Evolutionary conservation across 1,140 invertebrate genomes (phyloP), one percentile per base, ranked within the genome.

Genomic region (Hylyphantes graminicola): DNA sequence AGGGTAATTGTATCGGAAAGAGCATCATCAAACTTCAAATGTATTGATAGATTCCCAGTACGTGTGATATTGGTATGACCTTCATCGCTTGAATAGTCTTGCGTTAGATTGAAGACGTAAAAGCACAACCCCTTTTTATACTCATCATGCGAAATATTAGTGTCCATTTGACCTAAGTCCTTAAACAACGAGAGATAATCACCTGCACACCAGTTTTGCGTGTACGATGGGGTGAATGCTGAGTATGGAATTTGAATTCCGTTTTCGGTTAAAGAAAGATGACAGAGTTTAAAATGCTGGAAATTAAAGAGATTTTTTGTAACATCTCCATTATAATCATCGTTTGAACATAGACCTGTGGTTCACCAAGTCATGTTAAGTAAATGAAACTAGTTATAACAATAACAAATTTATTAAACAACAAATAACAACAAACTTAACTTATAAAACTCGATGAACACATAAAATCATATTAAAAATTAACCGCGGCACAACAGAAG

Each of bases 221-320:
- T 12, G n/a, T 11, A 35, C 4, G 61, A 64, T 8, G 61, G 61
- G 9, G 1, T 64, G 61, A 19, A 64, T 8, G 61, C 61, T 9
- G 3, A 7, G 1, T 2, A 11, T 11, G 63, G 63, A 17, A 65
- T 65, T 21, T 65, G 63, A n/a, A 65, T 17, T 17, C 63, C 63
- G 21, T 65, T 65, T 19, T 65, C 63, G 4, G 63, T 15, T 65
- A 65, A 10, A 0, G 63, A 65, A 21, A 65, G n/a, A 10, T 65
- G 21, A 7, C 9, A 7, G 2, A 65, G 21, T 11, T 65, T 3
- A 10, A 7, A 65, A 59, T 65, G n/a, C 3, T 65, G n/a, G 63
- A 65, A 65, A 5, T 65, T 65, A 21, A 65, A 65, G 7, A 11
- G 63, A 65, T 65, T 65, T 19, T 65, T 65, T 1, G n/a, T 65